Percentiles rank a stretch among this genome's conserved stretches.
Evolutionary conservation across 2,113 vertebrate genomes (phyloP).

Genomic region (Eudyptes chrysolophus): DNA sequence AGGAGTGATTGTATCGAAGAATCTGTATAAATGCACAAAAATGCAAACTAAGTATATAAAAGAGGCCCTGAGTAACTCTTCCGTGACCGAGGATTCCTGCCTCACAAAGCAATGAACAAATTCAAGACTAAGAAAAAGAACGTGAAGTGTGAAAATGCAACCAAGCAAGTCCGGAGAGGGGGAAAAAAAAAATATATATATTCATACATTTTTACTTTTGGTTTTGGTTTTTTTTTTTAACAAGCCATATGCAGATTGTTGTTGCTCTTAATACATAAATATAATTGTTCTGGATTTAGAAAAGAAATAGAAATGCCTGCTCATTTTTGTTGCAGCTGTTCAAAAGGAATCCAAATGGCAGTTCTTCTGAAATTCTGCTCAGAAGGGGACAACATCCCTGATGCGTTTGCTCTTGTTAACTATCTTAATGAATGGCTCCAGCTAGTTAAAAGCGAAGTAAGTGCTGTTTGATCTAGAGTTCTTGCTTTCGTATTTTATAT

Average conservation of each 20-base stretch:
- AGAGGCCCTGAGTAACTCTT: not conserved
- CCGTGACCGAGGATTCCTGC: not conserved
- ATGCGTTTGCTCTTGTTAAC: constrained; percentile 85
- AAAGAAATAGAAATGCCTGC: not conserved
- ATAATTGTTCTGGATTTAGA: not conserved
- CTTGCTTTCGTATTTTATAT: not conserved
- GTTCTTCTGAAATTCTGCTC: constrained; percentile 94
- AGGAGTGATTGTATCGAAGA: not conserved
- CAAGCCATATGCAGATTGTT: not conserved
- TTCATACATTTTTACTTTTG: not conserved
- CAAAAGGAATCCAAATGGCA: constrained; percentile 83
- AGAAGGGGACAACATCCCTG: constrained; percentile 96
- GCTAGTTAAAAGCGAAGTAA: constrained; percentile 83
- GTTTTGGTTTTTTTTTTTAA: not conserved
- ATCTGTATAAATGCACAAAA: not conserved
- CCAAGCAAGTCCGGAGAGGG: not conserved
- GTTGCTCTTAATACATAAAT: not conserved
- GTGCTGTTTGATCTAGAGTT: constrained; percentile 36
- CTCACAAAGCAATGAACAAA: not conserved
- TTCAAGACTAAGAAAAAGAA: not conserved
- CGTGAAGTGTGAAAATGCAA: not conserved
- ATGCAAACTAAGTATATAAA: not conserved
- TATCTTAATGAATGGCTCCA: constrained; percentile 93
- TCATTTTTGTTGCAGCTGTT: constrained; percentile 76
- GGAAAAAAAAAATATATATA: not conserved